phyloP scores from a whole-genome alignment of 2,888 invertebrate genomes.

The Pollenia labialis region DNA sequence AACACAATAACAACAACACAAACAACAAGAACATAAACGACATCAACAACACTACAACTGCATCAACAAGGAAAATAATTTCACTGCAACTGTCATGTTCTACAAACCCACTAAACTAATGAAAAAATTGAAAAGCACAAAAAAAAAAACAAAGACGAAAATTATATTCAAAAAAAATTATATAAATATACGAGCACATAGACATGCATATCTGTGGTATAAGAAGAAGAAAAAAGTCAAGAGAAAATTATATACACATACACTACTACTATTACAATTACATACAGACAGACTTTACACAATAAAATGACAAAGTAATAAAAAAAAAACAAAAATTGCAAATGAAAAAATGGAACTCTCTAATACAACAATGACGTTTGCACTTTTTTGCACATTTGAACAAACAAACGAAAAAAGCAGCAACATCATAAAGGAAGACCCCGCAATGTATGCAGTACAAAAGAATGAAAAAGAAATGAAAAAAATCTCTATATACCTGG shows the following conservation, averaged over 20 bases:
- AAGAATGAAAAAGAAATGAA: conserved; percentile 22
- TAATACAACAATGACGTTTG: conserved; percentile 81
- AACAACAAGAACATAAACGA: conserved; percentile 32
- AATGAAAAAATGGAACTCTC: conserved; percentile 78
- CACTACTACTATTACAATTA: background rate
- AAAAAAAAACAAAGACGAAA: conserved; percentile 74
- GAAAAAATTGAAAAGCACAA: conserved; percentile 77
- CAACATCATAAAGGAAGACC: conserved; percentile 73
- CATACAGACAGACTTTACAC: conserved; percentile 17
- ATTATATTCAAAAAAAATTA: conserved; percentile 77
- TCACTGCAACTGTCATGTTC: conserved; percentile 83
- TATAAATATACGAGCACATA: conserved; percentile 2
- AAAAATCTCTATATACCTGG: conserved; percentile 37
- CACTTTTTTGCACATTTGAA: conserved; percentile 78
- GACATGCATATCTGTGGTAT: background rate
- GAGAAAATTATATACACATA: conserved; percentile 6
- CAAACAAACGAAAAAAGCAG: conserved; percentile 63
- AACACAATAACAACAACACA: conserved; percentile 38
- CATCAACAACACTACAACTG: conserved; percentile 38
- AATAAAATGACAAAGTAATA: conserved; percentile 67
- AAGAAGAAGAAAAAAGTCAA: conserved; percentile 26
- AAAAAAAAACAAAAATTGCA: conserved; percentile 48
- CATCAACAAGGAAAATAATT: conserved; percentile 72
- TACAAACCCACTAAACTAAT: conserved; percentile 83
- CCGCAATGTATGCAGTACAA: conserved; percentile 54